These are phyloP conservation scores for Aphelocoma coerulescens DNA, from an alignment of 2,113 vertebrate genomes.

Conservation along the genomic window DNA sequence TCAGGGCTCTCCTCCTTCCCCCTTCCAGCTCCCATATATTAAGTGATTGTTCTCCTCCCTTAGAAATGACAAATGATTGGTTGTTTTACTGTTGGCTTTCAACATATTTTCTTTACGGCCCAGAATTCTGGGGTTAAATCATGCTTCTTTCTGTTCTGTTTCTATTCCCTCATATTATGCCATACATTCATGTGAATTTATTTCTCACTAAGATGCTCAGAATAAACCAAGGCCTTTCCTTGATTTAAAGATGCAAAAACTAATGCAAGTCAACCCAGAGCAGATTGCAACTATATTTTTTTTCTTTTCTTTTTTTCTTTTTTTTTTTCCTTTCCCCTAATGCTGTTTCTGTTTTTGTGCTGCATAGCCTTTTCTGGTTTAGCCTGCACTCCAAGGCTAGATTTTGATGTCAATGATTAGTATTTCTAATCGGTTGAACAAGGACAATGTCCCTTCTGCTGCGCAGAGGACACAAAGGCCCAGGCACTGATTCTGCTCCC, in stretches of 20 bases:
- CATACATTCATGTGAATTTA: background rate
- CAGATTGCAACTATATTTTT: background rate
- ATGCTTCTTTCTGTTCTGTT: slow-evolving; percentile 64
- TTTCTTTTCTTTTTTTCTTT: background rate
- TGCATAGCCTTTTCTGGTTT: slow-evolving; percentile 30
- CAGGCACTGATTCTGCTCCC: slow-evolving; percentile 53
- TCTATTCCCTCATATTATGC: background rate
- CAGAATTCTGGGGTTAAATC: slow-evolving; percentile 52
- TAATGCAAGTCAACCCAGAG: slow-evolving; percentile 2
- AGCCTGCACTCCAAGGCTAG: slow-evolving; percentile 37
- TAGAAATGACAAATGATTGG: slow-evolving; percentile 53
- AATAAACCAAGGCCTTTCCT: slow-evolving; percentile 16
- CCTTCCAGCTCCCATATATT: slow-evolving; percentile 48
- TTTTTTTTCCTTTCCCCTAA: background rate
- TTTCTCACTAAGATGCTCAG: background rate
- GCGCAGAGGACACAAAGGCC: slow-evolving; percentile 46
- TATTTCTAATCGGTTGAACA: slow-evolving; percentile 67
- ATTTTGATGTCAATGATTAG: slow-evolving; percentile 66
- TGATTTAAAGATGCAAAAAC: slow-evolving; percentile 20
- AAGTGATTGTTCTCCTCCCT: slow-evolving; percentile 70
- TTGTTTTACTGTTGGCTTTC: slow-evolving; percentile 50
- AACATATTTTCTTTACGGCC: slow-evolving; percentile 3
- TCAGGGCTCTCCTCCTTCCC: slow-evolving; percentile 52
- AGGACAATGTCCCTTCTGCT: slow-evolving; percentile 67
- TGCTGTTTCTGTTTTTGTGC: background rate